phyloP scores from a whole-genome alignment of 2,888 invertebrate species.

The Andrena marginata region DNA sequence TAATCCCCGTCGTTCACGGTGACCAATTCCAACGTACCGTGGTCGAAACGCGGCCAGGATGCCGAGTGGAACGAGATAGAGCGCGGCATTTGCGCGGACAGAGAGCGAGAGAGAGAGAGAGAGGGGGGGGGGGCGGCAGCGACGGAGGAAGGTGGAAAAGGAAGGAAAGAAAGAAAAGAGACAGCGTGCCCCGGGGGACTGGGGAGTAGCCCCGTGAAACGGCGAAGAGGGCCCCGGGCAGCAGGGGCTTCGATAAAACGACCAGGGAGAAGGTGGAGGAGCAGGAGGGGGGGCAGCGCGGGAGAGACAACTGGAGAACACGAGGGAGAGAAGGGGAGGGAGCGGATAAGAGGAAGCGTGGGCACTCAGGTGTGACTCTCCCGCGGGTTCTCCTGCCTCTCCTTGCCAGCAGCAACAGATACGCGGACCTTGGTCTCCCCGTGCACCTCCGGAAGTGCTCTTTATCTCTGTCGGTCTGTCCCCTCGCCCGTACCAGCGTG shows the following conservation, averaged over 20 bases:
- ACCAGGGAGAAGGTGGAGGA: constrained; percentile 36
- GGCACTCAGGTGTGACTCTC: constrained; percentile 85
- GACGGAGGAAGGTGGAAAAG: constrained; percentile 32
- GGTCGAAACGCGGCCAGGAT: constrained; percentile 52
- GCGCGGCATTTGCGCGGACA: constrained; percentile 60
- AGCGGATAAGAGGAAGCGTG: constrained; percentile 84
- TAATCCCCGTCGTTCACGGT: constrained; percentile 41
- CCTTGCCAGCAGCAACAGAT: constrained; percentile 76
- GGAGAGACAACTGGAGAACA: constrained; percentile 59
- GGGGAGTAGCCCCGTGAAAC: constrained; percentile 57
- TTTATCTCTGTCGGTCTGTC: constrained; percentile 85
- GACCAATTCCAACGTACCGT: constrained; percentile 46
- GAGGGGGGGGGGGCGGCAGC: constrained; percentile 6
- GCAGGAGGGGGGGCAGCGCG: constrained; percentile 56
- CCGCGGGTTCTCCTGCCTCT: constrained; percentile 81
- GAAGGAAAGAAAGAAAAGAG: constrained; percentile 53
- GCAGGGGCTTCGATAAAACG: constrained; percentile 40
- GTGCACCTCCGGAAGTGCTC: constrained; percentile 83
- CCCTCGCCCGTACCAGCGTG: constrained; percentile 75
- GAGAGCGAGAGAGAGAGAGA: neutral
- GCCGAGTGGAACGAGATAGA: constrained; percentile 63
- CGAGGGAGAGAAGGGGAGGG: constrained; percentile 69
- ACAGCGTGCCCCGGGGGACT: constrained; percentile 57
- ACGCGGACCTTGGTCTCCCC: constrained; percentile 78
- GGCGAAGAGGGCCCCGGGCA: constrained; percentile 48